Evolutionary conservation across 2,797 vertebrate species (phyloP).

Genomic region (Babyrousa celebensis): DNA sequence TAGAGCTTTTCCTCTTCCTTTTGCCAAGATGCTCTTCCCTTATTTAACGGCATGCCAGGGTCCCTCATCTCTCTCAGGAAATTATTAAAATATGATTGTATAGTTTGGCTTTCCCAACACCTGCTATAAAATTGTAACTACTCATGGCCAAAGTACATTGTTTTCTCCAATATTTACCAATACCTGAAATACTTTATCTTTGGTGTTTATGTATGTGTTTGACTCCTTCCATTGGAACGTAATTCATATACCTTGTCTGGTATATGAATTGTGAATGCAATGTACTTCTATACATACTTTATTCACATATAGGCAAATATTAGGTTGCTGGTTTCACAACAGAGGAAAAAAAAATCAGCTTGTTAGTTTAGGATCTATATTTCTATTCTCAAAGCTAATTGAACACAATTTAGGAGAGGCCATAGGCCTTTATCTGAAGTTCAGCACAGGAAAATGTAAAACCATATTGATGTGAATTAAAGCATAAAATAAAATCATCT

Average conservation of each 20-base stretch:
- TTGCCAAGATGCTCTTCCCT: background rate
- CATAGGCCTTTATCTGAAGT: background rate
- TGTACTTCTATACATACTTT: background rate
- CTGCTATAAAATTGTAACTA: background rate
- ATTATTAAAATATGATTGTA: background rate
- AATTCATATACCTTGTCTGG: background rate
- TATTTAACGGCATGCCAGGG: rapidly evolving
- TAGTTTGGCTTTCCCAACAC: background rate
- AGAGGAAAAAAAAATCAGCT: background rate
- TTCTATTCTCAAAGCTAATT: slow-evolving; percentile 52
- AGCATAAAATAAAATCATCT: background rate
- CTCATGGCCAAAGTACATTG: background rate
- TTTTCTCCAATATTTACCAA: background rate
- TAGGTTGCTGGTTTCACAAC: background rate
- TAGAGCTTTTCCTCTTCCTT: background rate
- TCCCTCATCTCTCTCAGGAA: background rate
- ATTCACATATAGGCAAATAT: background rate
- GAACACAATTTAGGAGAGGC: background rate
- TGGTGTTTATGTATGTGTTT: background rate
- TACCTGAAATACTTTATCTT: background rate
- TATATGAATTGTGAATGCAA: background rate
- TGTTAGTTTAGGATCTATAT: slow-evolving; percentile 34
- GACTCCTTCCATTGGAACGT: background rate
- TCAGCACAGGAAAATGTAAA: background rate
- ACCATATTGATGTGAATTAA: background rate